Base-by-base conservation (phyloP, 2,113 vertebrate species). In the Hymenochirus boettgeri region DNA sequence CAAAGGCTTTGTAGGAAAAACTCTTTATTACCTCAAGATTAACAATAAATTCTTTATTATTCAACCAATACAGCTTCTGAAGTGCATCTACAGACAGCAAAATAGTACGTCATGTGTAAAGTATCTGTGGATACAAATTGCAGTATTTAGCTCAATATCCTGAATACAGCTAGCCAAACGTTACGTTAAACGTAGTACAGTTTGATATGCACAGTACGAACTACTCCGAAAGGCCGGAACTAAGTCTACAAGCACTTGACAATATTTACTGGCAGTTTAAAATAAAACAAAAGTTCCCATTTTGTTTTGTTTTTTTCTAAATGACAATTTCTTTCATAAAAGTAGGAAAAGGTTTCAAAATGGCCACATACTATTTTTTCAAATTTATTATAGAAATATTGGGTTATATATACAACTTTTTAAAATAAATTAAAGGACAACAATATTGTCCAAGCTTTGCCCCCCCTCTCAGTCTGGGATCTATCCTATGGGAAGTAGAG, bases 21-120 rank as follows among this genome's bases (percentile, higher is more conserved):
- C n/a, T n/a, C n/a, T n/a, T n/a, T n/a, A n/a, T n/a, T n/a, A n/a
- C n/a, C n/a, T n/a, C n/a, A n/a, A n/a, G n/a, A n/a, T n/a, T n/a
- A n/a, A n/a, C n/a, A 91, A 84, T 82, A 84, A 88, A 85, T 82
- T 89, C 84, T 86, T 89, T n/a, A n/a, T n/a, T 85, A 85, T 79
- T 87, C 79, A 84, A 89, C 83, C 81, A 71, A 80, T 85, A 77
- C 78, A 77, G 79, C 78, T 77, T 79, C 82, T 79, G 72, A 82
- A 87, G 86, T 82, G 83, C 85, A 89, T 83, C 79, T 78, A 84
- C 75, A 77, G 72, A 76, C 79, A 80, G 77, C 81, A 80, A 83
- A 82, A 77, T 77, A 80, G 81, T 73, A 71, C 60, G 81, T 74
- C 72, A 72, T 65, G 39, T 65, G 48, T 74, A 73, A 65, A 70